Conservation (phyloP, 1,140 invertebrate species). For the Drosophila teissieri region DNA sequence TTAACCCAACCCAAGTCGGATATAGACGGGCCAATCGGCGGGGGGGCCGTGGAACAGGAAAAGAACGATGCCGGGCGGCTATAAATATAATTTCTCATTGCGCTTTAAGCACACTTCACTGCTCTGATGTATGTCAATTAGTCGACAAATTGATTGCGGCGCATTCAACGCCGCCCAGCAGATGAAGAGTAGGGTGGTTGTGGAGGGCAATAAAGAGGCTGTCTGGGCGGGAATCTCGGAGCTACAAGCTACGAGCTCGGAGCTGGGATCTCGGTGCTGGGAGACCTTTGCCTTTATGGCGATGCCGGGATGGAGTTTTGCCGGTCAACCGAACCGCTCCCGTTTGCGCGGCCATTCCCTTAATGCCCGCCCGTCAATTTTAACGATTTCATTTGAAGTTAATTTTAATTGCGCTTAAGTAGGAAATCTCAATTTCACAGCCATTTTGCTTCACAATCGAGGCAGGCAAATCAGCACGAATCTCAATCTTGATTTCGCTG, state of each 20-base stretch:
- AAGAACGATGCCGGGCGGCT: conserved; percentile 30
- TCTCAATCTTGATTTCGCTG: conserved; percentile 50
- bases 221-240: conserved; percentile 18
- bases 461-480: conserved; percentile 58
- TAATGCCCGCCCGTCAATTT: conserved; percentile 43
- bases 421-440: conserved; percentile 79
- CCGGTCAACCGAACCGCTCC: conserved; percentile 30
- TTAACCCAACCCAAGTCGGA: conserved; percentile 5
- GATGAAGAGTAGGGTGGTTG: conserved; percentile 32
- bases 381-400: conserved; percentile 67
- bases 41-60: conserved; percentile 3
- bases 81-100: conserved; percentile 69
- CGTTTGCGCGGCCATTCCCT: conserved; percentile 27
- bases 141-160: conserved; percentile 72
- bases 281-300: conserved; percentile 5
- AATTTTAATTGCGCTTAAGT: conserved; percentile 77
- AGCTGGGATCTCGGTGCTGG: no score
- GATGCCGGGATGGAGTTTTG: conserved; percentile 34
- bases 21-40: not conserved
- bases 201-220: conserved; percentile 11
- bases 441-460: conserved; percentile 63
- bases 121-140: conserved; percentile 75
- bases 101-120: conserved; percentile 64
- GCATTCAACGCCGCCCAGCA: conserved; percentile 50
- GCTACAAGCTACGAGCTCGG: not conserved